These are phyloP conservation scores for Protodeltote pygarga DNA, from an alignment of 2,888 invertebrate species.

Conservation along the genomic window DNA sequence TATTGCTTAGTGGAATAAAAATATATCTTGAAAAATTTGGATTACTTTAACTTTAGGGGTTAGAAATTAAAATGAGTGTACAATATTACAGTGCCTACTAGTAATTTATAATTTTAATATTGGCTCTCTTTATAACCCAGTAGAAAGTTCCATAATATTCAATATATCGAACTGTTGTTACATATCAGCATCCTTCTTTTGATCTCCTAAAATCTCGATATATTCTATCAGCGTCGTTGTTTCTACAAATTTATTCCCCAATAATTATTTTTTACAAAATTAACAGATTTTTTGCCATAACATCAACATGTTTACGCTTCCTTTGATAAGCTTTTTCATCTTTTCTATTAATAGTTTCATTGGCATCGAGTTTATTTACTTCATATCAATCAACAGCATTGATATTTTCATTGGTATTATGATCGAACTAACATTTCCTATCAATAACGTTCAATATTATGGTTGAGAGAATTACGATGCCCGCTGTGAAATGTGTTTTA, in stretches of 20 bases:
- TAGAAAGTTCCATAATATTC: background rate
- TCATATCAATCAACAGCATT: slow-evolving; percentile 48
- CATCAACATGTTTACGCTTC: slow-evolving; percentile 34
- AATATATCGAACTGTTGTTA: no score
- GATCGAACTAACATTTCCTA: slow-evolving; percentile 59
- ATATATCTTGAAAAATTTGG: no score
- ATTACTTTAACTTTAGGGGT: no score
- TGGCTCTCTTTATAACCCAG: background rate
- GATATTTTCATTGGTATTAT: slow-evolving; percentile 54
- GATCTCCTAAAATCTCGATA: slow-evolving; percentile 35
- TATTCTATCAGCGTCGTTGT: slow-evolving; percentile 22
- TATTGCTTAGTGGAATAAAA: no score
- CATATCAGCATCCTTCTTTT: slow-evolving; percentile 22
- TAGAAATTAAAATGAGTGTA: no score
- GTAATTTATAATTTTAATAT: background rate
- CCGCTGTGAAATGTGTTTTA: slow-evolving; percentile 69
- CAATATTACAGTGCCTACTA: background rate
- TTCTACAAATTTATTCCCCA: slow-evolving; percentile 11
- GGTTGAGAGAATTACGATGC: slow-evolving; percentile 69
- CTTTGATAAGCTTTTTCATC: slow-evolving; percentile 36
- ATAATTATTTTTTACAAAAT: slow-evolving; percentile 7
- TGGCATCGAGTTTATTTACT: slow-evolving; percentile 32
- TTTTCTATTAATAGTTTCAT: slow-evolving; percentile 39
- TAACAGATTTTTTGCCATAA: slow-evolving; percentile 22
- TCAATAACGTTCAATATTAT: slow-evolving; percentile 63